Conservation (phyloP, 2,113 vertebrate genomes). For the Epinephelus lanceolatus region DNA sequence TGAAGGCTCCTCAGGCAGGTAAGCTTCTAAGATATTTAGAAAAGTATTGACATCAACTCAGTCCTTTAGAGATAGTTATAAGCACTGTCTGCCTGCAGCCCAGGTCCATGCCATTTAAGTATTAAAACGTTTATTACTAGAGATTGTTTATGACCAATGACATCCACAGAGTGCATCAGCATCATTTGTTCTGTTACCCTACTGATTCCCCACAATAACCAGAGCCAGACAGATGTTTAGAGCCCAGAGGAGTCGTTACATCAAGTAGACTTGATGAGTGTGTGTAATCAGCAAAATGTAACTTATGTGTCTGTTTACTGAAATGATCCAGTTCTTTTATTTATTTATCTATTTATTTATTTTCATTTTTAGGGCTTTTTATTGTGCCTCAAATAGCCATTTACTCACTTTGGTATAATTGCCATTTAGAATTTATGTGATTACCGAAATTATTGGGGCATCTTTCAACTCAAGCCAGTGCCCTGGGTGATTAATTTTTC, state of each 20-base stretch:
- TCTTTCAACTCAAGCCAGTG: background rate
- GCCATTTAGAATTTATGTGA: background rate
- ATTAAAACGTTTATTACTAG: background rate
- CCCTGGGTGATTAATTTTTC: background rate
- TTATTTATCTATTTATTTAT: background rate
- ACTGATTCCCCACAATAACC: background rate
- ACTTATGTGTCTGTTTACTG: background rate
- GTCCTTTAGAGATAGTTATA: background rate
- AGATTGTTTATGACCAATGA: conserved; percentile 2
- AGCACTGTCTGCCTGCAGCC: background rate
- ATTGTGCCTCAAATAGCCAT: background rate
- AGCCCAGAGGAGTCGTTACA: background rate
- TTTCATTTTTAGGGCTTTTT: background rate
- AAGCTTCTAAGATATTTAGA: background rate
- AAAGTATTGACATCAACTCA: background rate
- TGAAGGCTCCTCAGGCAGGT: background rate
- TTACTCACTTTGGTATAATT: background rate
- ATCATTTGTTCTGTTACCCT: background rate
- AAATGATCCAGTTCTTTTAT: background rate
- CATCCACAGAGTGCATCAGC: background rate
- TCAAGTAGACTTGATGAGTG: background rate
- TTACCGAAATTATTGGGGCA: background rate
- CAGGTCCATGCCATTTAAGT: background rate
- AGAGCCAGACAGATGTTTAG: background rate
- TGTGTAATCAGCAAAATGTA: conserved; percentile 9